phyloP scores from a whole-genome alignment of 2,888 invertebrate genomes.

The Chorisops tibialis region DNA sequence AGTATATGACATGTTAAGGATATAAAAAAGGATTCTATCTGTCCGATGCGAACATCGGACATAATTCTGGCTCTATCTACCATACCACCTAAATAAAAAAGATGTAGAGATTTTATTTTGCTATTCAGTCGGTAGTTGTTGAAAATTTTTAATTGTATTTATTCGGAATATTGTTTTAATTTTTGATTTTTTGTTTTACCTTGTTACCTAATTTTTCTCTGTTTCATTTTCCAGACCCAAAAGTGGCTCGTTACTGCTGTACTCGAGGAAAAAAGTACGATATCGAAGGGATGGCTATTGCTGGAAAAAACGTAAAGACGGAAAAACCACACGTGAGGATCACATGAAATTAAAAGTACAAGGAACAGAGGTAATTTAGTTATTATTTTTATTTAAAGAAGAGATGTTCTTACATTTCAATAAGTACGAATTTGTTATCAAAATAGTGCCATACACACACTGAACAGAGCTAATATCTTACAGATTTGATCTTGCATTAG shows the following conservation, averaged over 20 bases:
- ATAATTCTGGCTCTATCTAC: background rate
- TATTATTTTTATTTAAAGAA: background rate
- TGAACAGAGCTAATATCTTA: too few species aligned
- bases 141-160: slow-evolving; percentile 18
- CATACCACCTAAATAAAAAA: too few species aligned
- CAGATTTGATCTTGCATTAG: too few species aligned
- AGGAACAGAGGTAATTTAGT: slow-evolving; percentile 75
- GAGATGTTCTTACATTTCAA: too few species aligned
- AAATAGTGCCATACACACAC: too few species aligned
- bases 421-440: too few species aligned
- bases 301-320: slow-evolving; percentile 98
- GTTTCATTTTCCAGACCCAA: slow-evolving; percentile 70
- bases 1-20: slow-evolving; percentile 19
- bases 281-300: slow-evolving; percentile 96
- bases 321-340: slow-evolving; percentile 96
- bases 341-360: slow-evolving; percentile 99
- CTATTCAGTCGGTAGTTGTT: too few species aligned
- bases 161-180: background rate
- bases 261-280: slow-evolving; percentile 92
- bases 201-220: background rate
- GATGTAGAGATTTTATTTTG: too few species aligned
- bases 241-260: slow-evolving; percentile 94
- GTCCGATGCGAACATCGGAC: slow-evolving; percentile 4
- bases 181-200: background rate
- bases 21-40: slow-evolving; percentile 25